Percentiles rank a stretch among this genome's conserved stretches.
Evolutionary conservation across 30 jellyfish, hydroid and myxozoan species (phyloP).

Genomic region (Euphysa ruthae): DNA sequence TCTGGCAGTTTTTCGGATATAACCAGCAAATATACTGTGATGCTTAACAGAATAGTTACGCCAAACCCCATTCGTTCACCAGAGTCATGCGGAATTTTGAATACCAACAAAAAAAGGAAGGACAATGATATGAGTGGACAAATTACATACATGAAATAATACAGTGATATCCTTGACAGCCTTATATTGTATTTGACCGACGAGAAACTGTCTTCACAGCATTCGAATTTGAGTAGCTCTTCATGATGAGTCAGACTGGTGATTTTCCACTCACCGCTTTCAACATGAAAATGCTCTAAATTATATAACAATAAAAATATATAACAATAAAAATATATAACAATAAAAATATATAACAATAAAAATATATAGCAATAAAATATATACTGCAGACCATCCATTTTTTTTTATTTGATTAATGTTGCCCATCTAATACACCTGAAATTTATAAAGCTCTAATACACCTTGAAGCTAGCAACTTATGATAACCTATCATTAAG

Average conservation of each 20-base stretch:
- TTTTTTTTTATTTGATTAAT: too few species aligned
- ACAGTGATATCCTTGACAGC: constrained; percentile 41
- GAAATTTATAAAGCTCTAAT: too few species aligned
- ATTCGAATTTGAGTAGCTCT: constrained; percentile 19
- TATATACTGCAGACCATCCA: too few species aligned
- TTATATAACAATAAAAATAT: not conserved
- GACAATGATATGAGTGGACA: constrained; percentile 48
- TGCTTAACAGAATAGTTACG: constrained; percentile 60
- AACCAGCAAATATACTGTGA: constrained; percentile 65
- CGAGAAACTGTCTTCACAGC: constrained; percentile 41
- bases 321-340: too few species aligned
- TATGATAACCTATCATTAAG: too few species aligned
- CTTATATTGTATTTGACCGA: constrained; percentile 18
- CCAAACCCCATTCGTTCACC: constrained; percentile 83
- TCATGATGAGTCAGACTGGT: not conserved
- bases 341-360: too few species aligned
- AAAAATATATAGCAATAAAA: too few species aligned
- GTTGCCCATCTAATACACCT: too few species aligned
- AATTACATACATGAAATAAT: constrained; percentile 44
- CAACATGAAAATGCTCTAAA: constrained; percentile 44
- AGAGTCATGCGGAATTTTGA: constrained; percentile 44
- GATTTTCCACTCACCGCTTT: constrained; percentile 69
- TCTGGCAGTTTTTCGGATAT: constrained; percentile 69
- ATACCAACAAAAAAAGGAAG: constrained; percentile 31
- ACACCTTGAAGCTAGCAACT: too few species aligned